These are phyloP conservation scores for Tineola bisselliella DNA, from an alignment of 2,888 invertebrate genomes.

Conservation along the genomic window DNA sequence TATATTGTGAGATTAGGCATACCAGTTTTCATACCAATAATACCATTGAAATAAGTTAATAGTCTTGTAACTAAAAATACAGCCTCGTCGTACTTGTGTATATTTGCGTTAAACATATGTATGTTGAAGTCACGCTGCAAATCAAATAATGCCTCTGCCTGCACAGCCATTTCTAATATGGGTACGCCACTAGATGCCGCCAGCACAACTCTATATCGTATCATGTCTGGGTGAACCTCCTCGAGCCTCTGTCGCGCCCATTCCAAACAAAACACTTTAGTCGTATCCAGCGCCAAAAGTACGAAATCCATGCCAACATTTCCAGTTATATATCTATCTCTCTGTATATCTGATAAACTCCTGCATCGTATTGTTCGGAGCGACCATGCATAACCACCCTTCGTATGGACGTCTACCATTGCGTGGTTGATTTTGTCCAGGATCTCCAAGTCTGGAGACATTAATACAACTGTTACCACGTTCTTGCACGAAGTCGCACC, in stretches of 20 bases:
- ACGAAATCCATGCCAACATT: conserved; percentile 51
- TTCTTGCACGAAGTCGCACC: conserved; percentile 46
- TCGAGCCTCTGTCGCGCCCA: conserved; percentile 44
- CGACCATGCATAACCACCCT: conserved; percentile 46
- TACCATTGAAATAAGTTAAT: conserved; percentile 48
- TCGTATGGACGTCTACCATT: conserved; percentile 39
- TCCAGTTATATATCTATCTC: conserved; percentile 39
- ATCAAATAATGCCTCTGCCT: conserved; percentile 38
- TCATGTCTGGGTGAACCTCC: conserved; percentile 51
- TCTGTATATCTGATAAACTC: conserved; percentile 37
- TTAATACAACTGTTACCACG: conserved; percentile 39
- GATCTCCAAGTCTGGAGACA: conserved; percentile 46
- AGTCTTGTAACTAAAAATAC: conserved; percentile 39
- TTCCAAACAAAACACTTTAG: conserved; percentile 45
- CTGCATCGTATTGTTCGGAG: conserved; percentile 32
- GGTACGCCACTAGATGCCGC: conserved; percentile 52
- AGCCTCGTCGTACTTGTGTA: conserved; percentile 34
- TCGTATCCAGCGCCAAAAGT: conserved; percentile 47
- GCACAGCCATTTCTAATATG: conserved; percentile 46
- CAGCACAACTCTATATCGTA: conserved; percentile 43
- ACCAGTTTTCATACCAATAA: conserved; percentile 49
- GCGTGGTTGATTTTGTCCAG: conserved; percentile 46
- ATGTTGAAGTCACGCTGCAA: conserved; percentile 41
- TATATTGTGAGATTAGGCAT: conserved; percentile 53
- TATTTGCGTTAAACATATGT: conserved; percentile 48